Percentiles rank a stretch among this genome's conserved stretches.
Conservation (phyloP, 2,888 invertebrate species). For the Deilephila porcellus region DNA sequence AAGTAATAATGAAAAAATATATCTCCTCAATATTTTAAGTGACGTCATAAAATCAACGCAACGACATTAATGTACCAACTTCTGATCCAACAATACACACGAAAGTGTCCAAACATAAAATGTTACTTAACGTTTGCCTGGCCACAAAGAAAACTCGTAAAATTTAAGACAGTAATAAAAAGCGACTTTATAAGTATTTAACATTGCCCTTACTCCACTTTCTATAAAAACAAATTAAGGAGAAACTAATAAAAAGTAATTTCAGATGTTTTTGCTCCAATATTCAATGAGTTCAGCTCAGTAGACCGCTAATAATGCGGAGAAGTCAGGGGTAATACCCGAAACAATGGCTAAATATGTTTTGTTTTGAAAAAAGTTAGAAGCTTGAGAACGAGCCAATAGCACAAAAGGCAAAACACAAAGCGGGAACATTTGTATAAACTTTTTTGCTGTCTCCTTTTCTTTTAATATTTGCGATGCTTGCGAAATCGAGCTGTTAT, state of each 20-base stretch:
- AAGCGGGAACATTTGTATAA: background rate
- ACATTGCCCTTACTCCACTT: conserved; percentile 47
- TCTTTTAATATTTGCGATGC: background rate
- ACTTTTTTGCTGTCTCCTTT: background rate
- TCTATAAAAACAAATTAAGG: conserved; percentile 54
- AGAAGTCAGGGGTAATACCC: conserved; percentile 23
- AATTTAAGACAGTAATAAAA: conserved; percentile 65
- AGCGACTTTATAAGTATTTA: conserved; percentile 59
- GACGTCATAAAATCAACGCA: conserved; percentile 21
- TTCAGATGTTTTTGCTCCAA: conserved; percentile 31
- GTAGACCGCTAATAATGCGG: conserved; percentile 24
- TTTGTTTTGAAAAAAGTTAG: conserved; percentile 16
- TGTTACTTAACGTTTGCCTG: conserved; percentile 46
- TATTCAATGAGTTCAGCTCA: conserved; percentile 32
- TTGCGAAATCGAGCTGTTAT: background rate
- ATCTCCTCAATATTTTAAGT: conserved; percentile 13
- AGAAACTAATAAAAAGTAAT: conserved; percentile 50
- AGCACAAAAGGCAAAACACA: conserved; percentile 2
- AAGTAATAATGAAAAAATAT: background rate
- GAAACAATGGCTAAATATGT: conserved; percentile 17
- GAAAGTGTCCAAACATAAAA: conserved; percentile 49
- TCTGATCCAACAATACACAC: conserved; percentile 39
- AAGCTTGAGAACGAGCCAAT: conserved; percentile 30
- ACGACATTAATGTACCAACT: conserved; percentile 29
- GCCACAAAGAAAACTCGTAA: conserved; percentile 59